Evolutionary conservation across 1,140 invertebrate species (phyloP), one percentile per base, ranked within the genome.

Genomic region (Pristionchus pacificus): DNA sequence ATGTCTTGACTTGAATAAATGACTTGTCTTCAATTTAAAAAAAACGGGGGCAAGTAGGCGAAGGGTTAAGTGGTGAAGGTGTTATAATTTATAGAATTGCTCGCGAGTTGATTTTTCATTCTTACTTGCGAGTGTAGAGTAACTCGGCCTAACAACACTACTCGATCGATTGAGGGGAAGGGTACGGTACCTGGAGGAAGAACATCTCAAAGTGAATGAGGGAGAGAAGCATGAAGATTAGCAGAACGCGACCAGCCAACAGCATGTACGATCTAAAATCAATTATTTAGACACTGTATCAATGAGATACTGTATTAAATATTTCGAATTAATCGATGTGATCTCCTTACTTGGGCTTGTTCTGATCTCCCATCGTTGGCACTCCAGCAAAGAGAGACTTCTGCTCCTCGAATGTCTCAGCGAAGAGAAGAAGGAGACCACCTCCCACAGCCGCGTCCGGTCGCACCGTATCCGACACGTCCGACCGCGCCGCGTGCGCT

Each of bases 191-290:
- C 83, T 94, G 91, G 77, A 95, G 85, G 83, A 94, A 91, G 57
- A 90, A 91, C 49, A 93, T 85, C 84, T 98, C 95, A 82, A 98
- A 93, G 78, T 93, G 89, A 65, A 98, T 89, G 24, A 99, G 86
- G 0, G 95, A 98, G 74, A 97, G 89, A 85, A 98, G 99, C 97
- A 99, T 98, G 85, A 98, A 96, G 13, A 96, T 95, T 25, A 99
- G 87, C 19, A 98, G 88, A 72, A 98, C 90, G 76, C 97, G 89
- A 31, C 97, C 97, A 71, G 93, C 91, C 1, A 99, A 87, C 86
- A 98, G 95, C 82, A 99, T 88, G 84, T 97, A 93, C 79, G 92
- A 95, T 86, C 15, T 14, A 62, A 62, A n/a, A n/a, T n/a, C n/a
- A n/a, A n/a, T n/a, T n/a, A n/a, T n/a, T n/a, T n/a, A n/a, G n/a